A percentile compares a stretch with the other conserved stretches of the same genome.
These are phyloP conservation scores for Perizoma flavofasciatum DNA, from an alignment of 2,888 invertebrate species.

Conservation along the genomic window DNA sequence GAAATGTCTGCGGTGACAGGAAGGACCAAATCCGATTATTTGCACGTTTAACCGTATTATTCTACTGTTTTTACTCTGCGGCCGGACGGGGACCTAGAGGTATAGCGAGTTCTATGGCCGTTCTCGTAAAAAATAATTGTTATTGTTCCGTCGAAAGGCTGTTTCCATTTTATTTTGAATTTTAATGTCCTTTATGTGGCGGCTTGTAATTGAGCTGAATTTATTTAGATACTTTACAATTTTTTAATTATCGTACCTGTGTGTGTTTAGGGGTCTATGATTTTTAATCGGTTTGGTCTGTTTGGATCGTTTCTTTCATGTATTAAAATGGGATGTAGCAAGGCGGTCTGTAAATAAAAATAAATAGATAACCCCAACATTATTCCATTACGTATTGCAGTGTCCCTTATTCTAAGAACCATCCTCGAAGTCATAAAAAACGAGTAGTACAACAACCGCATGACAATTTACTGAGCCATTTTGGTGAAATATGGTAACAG, in stretches of 20 bases:
- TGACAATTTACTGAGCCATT: too few relatives aligned
- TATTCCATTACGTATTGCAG: too few relatives aligned
- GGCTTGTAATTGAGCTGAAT: conserved; percentile 40
- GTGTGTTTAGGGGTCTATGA: conserved; percentile 19
- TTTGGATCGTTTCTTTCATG: conserved; percentile 5
- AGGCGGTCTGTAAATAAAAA: too few relatives aligned
- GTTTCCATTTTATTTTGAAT: conserved; percentile 40
- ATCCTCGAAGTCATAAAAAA: too few relatives aligned
- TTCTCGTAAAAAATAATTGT: conserved; percentile 50
- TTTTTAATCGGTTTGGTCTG: conserved; percentile 18
- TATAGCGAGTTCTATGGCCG: conserved; percentile 17
- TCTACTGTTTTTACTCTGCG: conserved; percentile 9
- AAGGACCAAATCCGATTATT: conserved; percentile 1
- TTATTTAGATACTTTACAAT: conserved; percentile 28
- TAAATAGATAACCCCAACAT: too few relatives aligned
- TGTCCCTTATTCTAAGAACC: too few relatives aligned
- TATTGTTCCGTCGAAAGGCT: conserved; percentile 39
- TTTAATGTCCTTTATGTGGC: conserved; percentile 37
- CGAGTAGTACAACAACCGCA: too few relatives aligned
- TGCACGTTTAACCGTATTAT: conserved; percentile 7
- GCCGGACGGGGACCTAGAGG: conserved; percentile 10
- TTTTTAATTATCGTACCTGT: conserved; percentile 24
- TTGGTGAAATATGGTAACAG: too few relatives aligned
- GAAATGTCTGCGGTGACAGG: too few relatives aligned
- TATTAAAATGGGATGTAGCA: background rate